These are phyloP conservation scores for Ceyx margarethae DNA, from an alignment of 2,113 vertebrate species.

Conservation along the genomic window DNA sequence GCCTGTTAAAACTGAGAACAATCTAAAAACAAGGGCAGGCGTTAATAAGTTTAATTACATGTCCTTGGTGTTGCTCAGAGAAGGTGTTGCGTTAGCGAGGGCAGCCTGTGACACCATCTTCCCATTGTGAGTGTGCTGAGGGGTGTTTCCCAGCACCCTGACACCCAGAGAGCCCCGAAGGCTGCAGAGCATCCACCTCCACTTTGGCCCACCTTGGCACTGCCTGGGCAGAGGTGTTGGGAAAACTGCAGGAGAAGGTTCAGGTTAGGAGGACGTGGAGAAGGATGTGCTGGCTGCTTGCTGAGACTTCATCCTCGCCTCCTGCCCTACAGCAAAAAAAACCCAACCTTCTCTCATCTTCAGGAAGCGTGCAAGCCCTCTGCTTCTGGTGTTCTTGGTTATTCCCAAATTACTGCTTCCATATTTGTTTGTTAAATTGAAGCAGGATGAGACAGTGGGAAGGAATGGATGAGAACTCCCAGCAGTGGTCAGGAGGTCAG, in stretches of 20 bases:
- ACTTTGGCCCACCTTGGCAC: accelerated
- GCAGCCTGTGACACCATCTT: not conserved
- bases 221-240: not conserved
- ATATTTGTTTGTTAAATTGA: not conserved
- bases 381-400: not conserved
- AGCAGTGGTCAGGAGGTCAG: not conserved
- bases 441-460: not conserved
- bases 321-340: not conserved
- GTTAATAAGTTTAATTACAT: conserved; percentile 54
- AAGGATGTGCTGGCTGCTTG: not conserved
- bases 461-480: not conserved
- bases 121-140: not conserved
- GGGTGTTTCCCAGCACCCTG: not conserved
- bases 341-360: not conserved
- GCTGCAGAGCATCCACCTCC: not conserved
- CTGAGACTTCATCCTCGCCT: not conserved
- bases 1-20: not conserved
- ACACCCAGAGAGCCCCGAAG: not conserved
- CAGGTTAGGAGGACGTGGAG: not conserved
- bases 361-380: not conserved
- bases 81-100: not conserved
- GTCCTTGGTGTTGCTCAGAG: not conserved
- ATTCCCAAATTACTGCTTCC: not conserved
- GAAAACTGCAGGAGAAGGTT: not conserved
- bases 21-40: conserved; percentile 36